A percentile compares a stretch with the other conserved stretches of the same genome.
Conservation (phyloP, 2,113 vertebrate species). For the Gyps fulvus region DNA sequence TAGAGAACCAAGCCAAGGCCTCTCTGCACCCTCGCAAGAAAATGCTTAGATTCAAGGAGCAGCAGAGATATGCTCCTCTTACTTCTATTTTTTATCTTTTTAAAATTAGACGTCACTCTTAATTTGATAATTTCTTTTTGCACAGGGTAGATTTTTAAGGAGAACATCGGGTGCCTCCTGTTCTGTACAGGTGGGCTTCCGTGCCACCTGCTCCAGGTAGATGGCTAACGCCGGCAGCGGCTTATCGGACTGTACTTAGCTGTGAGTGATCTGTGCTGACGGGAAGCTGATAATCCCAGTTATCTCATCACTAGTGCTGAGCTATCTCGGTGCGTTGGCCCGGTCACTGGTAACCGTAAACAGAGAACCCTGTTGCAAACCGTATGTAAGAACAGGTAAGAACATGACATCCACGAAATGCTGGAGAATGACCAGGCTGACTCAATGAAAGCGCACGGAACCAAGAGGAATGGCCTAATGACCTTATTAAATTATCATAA, state of each 20-base stretch:
- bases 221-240: background rate
- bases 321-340: background rate
- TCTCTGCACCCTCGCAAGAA: background rate
- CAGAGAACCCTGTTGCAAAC: background rate
- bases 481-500: background rate
- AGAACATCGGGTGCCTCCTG: fast-evolving
- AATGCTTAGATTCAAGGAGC: fast-evolving
- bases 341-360: fast-evolving
- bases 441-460: background rate
- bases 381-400: background rate
- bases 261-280: fast-evolving
- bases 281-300: background rate
- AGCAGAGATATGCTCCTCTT: background rate
- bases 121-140: background rate
- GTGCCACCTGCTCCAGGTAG: background rate
- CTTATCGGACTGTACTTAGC: fast-evolving
- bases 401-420: background rate
- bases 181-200: background rate
- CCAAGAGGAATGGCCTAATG: background rate
- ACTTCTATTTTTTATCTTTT: background rate
- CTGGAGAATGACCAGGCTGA: background rate
- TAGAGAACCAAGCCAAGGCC: background rate
- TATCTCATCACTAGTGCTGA: fast-evolving
- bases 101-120: background rate
- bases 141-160: background rate